Percentiles rank a stretch among this genome's conserved stretches.
phyloP scores from a whole-genome alignment of 2,888 invertebrate genomes.

The Pheosia tremula region DNA sequence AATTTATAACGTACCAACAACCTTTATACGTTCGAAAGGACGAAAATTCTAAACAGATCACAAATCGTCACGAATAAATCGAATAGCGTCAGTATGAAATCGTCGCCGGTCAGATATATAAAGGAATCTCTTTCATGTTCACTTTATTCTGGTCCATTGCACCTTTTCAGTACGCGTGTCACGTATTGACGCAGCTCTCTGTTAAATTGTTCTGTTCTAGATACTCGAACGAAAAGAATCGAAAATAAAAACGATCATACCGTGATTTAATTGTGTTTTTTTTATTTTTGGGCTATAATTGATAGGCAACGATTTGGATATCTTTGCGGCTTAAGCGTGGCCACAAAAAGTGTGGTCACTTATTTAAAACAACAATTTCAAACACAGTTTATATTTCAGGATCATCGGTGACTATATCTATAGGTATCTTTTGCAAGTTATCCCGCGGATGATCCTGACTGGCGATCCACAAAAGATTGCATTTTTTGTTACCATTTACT shows the following conservation, averaged over 20 bases:
- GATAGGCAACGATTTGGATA: no score
- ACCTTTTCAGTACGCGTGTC: slow-evolving; percentile 45
- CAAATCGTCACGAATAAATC: slow-evolving; percentile 5
- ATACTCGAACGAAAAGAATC: slow-evolving; percentile 53
- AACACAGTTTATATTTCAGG: no score
- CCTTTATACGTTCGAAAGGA: not conserved
- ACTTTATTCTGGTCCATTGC: slow-evolving; percentile 53
- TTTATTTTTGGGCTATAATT: no score
- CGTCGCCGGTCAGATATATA: slow-evolving; percentile 20
- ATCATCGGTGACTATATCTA: no score
- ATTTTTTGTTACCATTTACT: not conserved
- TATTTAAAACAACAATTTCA: no score
- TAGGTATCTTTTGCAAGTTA: no score
- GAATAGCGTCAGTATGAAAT: slow-evolving; percentile 21
- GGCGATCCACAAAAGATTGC: not conserved
- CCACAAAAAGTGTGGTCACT: no score
- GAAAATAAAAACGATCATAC: not conserved
- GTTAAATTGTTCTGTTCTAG: slow-evolving; percentile 44
- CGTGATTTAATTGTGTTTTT: no score
- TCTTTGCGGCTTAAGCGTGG: no score
- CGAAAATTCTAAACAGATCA: not conserved
- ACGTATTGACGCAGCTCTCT: slow-evolving; percentile 24
- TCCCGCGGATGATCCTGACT: no score
- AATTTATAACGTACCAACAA: no score
- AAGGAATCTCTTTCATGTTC: slow-evolving; percentile 41